Evolutionary conservation across 2,113 vertebrate genomes (phyloP).

Genomic region (Terrapene triunguis): DNA sequence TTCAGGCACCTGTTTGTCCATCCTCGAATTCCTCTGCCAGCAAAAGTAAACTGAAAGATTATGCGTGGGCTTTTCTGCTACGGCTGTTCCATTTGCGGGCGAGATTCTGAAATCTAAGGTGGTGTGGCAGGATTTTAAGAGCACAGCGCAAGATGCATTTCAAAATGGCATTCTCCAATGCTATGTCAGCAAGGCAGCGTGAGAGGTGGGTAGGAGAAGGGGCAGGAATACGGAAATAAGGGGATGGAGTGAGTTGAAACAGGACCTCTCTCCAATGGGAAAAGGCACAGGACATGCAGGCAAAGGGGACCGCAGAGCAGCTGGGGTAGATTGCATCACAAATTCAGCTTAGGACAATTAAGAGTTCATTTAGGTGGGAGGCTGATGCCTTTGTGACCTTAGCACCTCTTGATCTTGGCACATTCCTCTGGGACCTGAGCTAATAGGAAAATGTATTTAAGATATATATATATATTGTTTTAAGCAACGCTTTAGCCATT

Average conservation of each 20-base stretch:
- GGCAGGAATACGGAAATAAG: neutral
- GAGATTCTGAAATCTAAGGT: neutral
- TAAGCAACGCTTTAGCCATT: neutral
- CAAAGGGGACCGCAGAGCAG: neutral
- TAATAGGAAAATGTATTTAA: neutral
- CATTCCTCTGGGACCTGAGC: neutral
- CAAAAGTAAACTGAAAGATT: accelerated
- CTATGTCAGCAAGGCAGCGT: neutral
- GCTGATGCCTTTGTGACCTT: neutral
- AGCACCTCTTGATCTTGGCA: neutral
- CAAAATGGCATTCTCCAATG: neutral
- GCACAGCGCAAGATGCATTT: neutral
- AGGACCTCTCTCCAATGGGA: neutral
- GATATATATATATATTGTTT: neutral
- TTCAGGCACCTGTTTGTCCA: accelerated
- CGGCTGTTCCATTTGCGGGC: neutral
- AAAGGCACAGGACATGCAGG: neutral
- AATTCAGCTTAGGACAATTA: neutral
- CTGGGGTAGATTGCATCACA: neutral
- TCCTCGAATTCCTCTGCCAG: accelerated
- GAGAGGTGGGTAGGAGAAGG: accelerated
- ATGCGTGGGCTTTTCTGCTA: neutral
- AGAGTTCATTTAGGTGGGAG: neutral
- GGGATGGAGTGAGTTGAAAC: neutral
- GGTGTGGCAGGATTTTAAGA: neutral